These are phyloP conservation scores for Alligator mississippiensis DNA, from an alignment of 2,113 vertebrate genomes.

Conservation along the genomic window DNA sequence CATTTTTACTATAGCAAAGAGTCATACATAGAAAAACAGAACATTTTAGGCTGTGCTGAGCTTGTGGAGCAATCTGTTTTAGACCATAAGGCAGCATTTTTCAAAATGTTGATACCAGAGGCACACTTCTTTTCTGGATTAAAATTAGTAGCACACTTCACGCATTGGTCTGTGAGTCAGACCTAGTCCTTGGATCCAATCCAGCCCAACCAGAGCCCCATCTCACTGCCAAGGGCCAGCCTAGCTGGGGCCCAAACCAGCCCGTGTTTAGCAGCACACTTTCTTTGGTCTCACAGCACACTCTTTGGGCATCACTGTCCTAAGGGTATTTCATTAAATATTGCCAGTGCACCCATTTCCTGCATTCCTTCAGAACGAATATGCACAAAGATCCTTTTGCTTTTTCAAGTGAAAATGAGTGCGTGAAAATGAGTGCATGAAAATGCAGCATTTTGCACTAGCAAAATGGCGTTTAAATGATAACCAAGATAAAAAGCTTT, in stretches of 20 bases:
- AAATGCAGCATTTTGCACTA: neutral
- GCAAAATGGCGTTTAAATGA: slow-evolving; percentile 17
- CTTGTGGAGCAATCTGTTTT: neutral
- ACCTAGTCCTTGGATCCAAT: too few relatives aligned
- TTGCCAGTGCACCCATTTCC: neutral
- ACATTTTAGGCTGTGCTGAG: neutral
- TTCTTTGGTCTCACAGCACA: too few relatives aligned
- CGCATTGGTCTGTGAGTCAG: too few relatives aligned
- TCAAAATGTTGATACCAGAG: neutral
- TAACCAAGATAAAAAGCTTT: neutral
- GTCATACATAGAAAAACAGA: neutral
- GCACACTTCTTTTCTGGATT: too few relatives aligned
- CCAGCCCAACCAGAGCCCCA: too few relatives aligned
- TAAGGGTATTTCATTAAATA: too few relatives aligned
- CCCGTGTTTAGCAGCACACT: too few relatives aligned
- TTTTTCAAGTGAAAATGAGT: slow-evolving; percentile 1
- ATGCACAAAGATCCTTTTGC: neutral
- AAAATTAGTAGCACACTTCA: too few relatives aligned
- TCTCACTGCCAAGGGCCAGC: too few relatives aligned
- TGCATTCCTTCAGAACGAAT: neutral
- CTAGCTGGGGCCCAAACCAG: too few relatives aligned
- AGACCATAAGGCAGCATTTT: neutral
- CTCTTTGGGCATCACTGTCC: too few relatives aligned
- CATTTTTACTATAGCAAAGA: neutral
- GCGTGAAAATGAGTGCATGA: neutral